phyloP scores from a whole-genome alignment of 2,797 vertebrate genomes.

The Mormyrus proboscirostris region DNA sequence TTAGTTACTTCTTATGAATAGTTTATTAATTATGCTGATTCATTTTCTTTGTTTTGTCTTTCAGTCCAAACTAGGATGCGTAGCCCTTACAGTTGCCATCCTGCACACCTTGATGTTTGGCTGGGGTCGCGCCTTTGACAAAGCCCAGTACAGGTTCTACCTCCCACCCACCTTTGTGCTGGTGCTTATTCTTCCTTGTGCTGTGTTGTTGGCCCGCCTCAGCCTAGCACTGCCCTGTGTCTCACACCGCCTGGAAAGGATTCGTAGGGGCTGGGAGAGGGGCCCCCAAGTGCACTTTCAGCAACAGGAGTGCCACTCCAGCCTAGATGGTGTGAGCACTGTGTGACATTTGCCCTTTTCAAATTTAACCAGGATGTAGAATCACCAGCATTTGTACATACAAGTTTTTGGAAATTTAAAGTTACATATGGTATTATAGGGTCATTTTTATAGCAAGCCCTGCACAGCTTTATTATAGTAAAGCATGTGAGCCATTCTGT shows the following conservation, averaged over 20 bases:
- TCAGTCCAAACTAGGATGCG: conserved; percentile 77
- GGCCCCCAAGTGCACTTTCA: conserved; percentile 28
- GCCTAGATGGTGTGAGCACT: conserved; percentile 16
- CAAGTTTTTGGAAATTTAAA: neutral
- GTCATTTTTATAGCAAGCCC: neutral
- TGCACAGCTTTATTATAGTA: neutral
- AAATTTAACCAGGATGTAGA: neutral
- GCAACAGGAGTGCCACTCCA: neutral
- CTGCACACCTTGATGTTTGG: conserved; percentile 75
- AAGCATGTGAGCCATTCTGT: neutral
- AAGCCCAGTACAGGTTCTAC: conserved; percentile 69
- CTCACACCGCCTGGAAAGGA: conserved; percentile 58
- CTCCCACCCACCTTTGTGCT: conserved; percentile 77
- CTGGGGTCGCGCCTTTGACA: conserved; percentile 71
- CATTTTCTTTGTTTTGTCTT: neutral
- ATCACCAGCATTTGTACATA: neutral
- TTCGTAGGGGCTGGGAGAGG: conserved; percentile 80
- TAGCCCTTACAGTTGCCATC: conserved; percentile 67
- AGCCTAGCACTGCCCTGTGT: conserved; percentile 69
- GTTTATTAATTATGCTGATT: neutral
- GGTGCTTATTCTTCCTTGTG: conserved; percentile 67
- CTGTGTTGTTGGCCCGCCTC: conserved; percentile 63
- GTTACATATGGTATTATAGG: neutral
- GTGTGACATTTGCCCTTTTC: conserved; percentile 17
- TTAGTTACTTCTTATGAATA: neutral